Percentiles rank a stretch among this genome's conserved stretches.
These are phyloP conservation scores for Mellivora capensis DNA, from an alignment of 2,113 vertebrate genomes.

Conservation along the genomic window DNA sequence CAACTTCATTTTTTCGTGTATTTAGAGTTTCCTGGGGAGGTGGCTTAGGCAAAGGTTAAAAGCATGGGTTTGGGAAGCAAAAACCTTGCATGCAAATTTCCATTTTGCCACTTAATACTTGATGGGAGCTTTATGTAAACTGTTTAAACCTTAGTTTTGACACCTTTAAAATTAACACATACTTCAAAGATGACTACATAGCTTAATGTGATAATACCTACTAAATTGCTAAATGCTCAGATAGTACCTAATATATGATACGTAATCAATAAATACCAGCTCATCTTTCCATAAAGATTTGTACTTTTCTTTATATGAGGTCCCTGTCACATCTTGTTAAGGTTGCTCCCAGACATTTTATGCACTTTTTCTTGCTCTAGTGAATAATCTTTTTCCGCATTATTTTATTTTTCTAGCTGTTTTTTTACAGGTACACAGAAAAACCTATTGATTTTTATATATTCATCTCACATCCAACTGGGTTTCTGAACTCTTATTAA, in stretches of 20 bases:
- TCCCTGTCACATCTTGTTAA: constrained; percentile 18
- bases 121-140: not conserved
- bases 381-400: constrained; percentile 5
- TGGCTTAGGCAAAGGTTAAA: not conserved
- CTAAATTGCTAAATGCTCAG: not conserved
- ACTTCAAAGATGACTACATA: not conserved
- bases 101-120: not conserved
- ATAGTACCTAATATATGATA: not conserved
- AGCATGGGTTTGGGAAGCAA: not conserved
- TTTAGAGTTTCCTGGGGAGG: not conserved
- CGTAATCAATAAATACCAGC: constrained; percentile 3
- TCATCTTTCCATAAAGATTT: constrained; percentile 3
- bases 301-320: not conserved
- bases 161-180: not conserved
- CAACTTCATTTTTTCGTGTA: not conserved
- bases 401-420: constrained; percentile 46
- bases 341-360: not conserved
- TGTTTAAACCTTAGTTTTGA: not conserved
- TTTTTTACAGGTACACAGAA: constrained; percentile 59
- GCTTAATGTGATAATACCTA: not conserved
- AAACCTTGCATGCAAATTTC: not conserved
- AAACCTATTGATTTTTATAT: constrained; percentile 64
- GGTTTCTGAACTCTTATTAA: constrained; percentile 53
- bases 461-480: constrained; percentile 46
- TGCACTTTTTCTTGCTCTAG: constrained; percentile 39